These are phyloP conservation scores for Achatina immaculata DNA, from an alignment of 1,140 invertebrate genomes.

Conservation along the genomic window DNA sequence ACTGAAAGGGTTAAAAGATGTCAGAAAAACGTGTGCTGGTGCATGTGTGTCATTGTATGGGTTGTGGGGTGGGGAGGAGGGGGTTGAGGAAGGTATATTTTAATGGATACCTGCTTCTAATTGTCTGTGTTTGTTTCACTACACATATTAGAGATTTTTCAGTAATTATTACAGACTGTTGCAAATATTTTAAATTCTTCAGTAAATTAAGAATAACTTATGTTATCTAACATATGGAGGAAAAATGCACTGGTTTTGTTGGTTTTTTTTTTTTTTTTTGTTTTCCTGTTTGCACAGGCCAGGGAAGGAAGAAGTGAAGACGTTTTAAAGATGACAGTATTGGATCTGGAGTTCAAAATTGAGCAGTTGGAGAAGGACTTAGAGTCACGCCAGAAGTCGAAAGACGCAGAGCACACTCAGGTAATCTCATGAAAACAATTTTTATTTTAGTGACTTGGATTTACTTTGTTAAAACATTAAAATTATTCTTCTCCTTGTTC, in stretches of 20 bases:
- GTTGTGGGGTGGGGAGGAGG: too few species aligned
- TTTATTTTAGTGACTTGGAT: too few species aligned
- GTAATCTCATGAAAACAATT: too few species aligned
- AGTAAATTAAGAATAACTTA: too few species aligned
- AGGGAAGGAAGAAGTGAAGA: neutral
- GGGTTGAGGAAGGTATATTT: neutral
- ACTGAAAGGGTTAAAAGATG: too few species aligned
- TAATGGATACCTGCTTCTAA: neutral
- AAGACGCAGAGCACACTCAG: conserved; percentile 47
- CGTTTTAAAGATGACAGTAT: conserved; percentile 41
- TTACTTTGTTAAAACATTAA: too few species aligned
- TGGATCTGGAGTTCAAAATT: conserved; percentile 58
- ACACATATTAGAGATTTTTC: neutral
- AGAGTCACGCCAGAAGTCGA: conserved; percentile 43
- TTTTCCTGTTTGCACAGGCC: neutral
- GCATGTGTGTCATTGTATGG: too few species aligned
- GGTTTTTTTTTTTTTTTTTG: neutral
- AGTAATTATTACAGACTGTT: neutral
- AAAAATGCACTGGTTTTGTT: neutral
- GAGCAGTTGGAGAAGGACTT: conserved; percentile 54
- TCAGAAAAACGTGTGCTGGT: too few species aligned
- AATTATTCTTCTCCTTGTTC: too few species aligned
- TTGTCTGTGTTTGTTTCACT: neutral
- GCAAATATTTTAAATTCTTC: too few species aligned
- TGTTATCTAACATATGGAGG: neutral